Conservation (phyloP, 2,888 invertebrate species). For the Cheilosia vernalis region DNA sequence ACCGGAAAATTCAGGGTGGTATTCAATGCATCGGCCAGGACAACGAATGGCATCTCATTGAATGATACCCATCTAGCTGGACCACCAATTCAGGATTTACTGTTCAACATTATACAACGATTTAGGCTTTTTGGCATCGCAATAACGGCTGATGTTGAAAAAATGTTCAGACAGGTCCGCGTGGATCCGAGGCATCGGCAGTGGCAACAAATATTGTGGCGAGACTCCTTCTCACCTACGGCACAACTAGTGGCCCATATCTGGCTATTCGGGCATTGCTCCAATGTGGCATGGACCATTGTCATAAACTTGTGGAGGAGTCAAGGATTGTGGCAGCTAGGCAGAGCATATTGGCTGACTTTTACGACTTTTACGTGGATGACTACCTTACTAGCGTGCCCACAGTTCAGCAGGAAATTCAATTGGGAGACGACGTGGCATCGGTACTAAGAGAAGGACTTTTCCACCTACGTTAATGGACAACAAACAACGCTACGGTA, state of each 20-base stretch:
- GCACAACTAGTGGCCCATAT: constrained; percentile 5
- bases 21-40: constrained; percentile 39
- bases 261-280: background rate
- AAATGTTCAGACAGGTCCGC: constrained; percentile 13
- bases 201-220: constrained; percentile 23
- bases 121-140: constrained; percentile 13
- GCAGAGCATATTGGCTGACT: background rate
- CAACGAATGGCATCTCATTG: constrained; percentile 11
- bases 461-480: constrained; percentile 38
- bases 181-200: constrained; percentile 7
- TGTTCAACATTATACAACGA: constrained; percentile 1
- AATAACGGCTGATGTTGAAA: constrained; percentile 15
- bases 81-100: constrained; percentile 3
- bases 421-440: constrained; percentile 18
- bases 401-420: constrained; percentile 1
- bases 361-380: constrained; percentile 13
- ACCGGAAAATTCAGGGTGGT: constrained; percentile 54
- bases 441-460: constrained; percentile 9
- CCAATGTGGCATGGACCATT: constrained; percentile 23
- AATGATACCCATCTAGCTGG: constrained; percentile 14
- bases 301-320: background rate
- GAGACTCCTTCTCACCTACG: background rate
- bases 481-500: constrained; percentile 14
- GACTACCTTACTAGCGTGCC: constrained; percentile 9
- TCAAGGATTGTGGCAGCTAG: background rate